Evolutionary conservation across 2,888 invertebrate genomes (phyloP), one percentile per base, ranked within the genome.

Genomic region (Plagodis dolabraria): DNA sequence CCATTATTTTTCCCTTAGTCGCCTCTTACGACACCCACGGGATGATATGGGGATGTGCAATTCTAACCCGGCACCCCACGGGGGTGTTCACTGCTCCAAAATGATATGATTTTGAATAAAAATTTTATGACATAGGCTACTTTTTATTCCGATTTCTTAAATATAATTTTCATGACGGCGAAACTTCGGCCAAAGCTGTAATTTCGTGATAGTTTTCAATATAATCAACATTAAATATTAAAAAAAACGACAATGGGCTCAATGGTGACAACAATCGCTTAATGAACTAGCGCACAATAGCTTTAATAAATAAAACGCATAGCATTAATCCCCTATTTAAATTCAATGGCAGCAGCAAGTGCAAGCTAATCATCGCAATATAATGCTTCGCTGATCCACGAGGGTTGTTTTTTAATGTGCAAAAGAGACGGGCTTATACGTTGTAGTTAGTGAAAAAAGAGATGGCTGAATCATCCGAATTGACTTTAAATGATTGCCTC

Each of bases 351-450:
- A 77, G 70, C 72, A 78, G 91, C 92, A 92, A 92, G 92, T 92
- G 92, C 86, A 84, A 78, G 81, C 77, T 92, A 92, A 92, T 92
- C 92, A 92, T 92, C 87, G 87, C 91, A 89, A 91, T 92, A 92
- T 92, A 92, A 92, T 90, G 92, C 87, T 81, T 77, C 88, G 79
- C 72, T 80, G 88, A 85, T 77, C 85, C 66, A 63, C 72, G 78
- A 79, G 89, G 89, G 87, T 78, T 66, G 75, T 73, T 85, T 89
- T 91, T 91, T 87, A 80, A 65, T 59, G 81, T 65, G 75, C 53
- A 66, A 86, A 65, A 57, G 78, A 75, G 82, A 85, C 53, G 66
- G 59, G 60, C 54, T 40, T 67, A 66, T 71, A 64, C 60, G 60
- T 68, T 63, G 72, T 61, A 57, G 52, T 64, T 52, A 35, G 57